Evolutionary conservation across 2,797 vertebrate species (phyloP), one percentile per base, ranked within the genome.

Genomic region (Rousettus madagascariensis): DNA sequence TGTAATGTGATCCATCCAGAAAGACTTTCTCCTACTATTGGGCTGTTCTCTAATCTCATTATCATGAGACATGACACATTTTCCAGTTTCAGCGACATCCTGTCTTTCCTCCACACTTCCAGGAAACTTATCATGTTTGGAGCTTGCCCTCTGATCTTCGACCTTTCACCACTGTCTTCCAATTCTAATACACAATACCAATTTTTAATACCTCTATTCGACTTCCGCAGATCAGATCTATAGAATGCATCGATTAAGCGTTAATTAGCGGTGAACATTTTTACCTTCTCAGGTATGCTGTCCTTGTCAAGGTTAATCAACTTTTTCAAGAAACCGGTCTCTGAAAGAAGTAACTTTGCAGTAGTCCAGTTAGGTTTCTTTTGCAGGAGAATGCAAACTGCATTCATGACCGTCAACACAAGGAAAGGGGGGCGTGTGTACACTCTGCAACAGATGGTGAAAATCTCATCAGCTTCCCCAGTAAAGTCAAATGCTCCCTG

Each of bases 371-470:
- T 97, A 2, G 98, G 98, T 59, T 98, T 98, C 95, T 97, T 97
- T 87, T 98, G 97, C 65, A 98, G 97, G 33, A 98, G 95, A 8
- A 98, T 96, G 59, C 98, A 98, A 5, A 98, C 98, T 0, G 98
- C 98, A 24, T 98, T 98, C 98, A 98, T 98, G 71, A 98, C 98
- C 0, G 96, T 98, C 74, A 98, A 91, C 1, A 98, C 98, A 4
- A 98, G 97, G 57, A 97, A 95, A 17, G 98, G 98, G 1, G 98
- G 98, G 4, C 80, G 96, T 5, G 97, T 89, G 72, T 98, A 98
- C 0, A 98, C 98, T 92, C 98, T 98, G 95, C 1, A 83, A 88
- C 6, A 75, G 10, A 68, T 1, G 16, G 24, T 2, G 10, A 69
- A 51, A 41, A 26, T 26, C 26, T 15, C 5, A 53, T 87, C 72